phyloP scores from a whole-genome alignment of 2,797 vertebrate genomes.

The Acanthiza pusilla region DNA sequence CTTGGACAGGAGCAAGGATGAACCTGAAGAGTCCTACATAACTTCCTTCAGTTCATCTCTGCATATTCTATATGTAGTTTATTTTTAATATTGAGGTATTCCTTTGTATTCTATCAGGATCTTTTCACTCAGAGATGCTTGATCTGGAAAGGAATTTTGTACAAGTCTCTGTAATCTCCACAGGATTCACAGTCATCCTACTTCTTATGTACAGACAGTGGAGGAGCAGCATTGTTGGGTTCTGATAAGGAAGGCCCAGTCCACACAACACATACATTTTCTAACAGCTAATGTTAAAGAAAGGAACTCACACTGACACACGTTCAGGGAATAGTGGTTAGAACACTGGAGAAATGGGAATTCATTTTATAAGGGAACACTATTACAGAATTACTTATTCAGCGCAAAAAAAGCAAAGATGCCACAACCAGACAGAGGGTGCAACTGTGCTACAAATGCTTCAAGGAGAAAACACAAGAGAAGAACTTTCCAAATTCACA shows the following conservation, averaged over 20 bases:
- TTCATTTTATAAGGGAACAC: neutral
- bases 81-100: neutral
- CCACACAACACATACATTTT: neutral
- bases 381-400: neutral
- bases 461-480: neutral
- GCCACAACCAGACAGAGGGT: neutral
- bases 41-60: neutral
- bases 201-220: neutral
- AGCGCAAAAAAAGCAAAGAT: neutral
- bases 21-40: neutral
- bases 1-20: neutral
- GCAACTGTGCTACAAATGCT: neutral
- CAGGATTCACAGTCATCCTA: neutral
- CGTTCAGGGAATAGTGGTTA: neutral
- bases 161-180: neutral
- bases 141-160: neutral
- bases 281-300: neutral
- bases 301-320: neutral
- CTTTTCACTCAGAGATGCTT: neutral
- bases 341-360: neutral
- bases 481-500: neutral
- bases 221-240: neutral
- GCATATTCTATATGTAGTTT: neutral
- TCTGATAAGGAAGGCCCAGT: neutral
- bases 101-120: neutral